phyloP scores from a whole-genome alignment of 2,113 vertebrate species.

The Polypterus bichir region DNA sequence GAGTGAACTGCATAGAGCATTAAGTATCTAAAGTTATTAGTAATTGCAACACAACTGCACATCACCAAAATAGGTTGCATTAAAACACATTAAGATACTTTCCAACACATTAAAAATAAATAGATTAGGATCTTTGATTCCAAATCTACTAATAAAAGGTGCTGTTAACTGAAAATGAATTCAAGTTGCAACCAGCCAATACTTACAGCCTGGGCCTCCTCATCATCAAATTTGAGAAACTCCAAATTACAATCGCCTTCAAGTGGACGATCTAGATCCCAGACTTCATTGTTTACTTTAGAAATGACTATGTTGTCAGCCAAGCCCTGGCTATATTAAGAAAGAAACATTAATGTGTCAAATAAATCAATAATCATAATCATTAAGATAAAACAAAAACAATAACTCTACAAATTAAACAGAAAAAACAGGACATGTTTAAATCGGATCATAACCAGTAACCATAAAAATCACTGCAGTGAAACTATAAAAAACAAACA shows the following conservation, averaged over 20 bases:
- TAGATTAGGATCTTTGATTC: too few species aligned
- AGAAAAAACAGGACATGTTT: neutral
- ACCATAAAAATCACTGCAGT: neutral
- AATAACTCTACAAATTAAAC: neutral
- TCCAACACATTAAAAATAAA: too few species aligned
- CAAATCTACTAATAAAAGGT: neutral
- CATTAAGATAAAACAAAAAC: neutral
- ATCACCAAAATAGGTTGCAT: too few species aligned
- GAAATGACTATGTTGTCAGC: slow-evolving; percentile 86
- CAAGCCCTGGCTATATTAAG: slow-evolving; percentile 70
- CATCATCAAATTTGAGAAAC: slow-evolving; percentile 92
- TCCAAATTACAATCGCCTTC: slow-evolving; percentile 77
- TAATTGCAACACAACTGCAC: too few species aligned
- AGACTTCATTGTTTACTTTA: slow-evolving; percentile 78
- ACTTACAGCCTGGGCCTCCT: slow-evolving; percentile 91
- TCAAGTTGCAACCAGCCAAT: neutral
- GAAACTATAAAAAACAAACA: too few species aligned
- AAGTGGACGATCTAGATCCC: slow-evolving; percentile 88
- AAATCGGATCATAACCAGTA: neutral
- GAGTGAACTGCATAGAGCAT: too few species aligned
- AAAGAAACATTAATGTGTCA: slow-evolving; percentile 12
- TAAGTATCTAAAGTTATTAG: too few species aligned
- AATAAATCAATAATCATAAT: too few species aligned
- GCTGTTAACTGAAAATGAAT: too few species aligned
- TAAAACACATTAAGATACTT: too few species aligned